phyloP scores from a whole-genome alignment of 2,797 vertebrate species.

The Poecilia velifera region DNA sequence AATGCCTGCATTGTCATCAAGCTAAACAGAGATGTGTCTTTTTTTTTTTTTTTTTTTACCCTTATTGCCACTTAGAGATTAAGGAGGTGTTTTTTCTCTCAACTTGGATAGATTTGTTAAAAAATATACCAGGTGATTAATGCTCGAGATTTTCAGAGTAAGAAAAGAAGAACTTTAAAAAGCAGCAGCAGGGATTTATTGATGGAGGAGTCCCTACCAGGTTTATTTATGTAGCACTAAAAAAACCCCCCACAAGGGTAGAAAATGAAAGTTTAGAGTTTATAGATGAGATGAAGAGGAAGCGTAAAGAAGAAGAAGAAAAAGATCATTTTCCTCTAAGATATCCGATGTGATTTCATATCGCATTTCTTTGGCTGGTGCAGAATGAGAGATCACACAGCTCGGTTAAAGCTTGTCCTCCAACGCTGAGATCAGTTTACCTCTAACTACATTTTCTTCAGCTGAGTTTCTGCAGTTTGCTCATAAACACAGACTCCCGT shows the following conservation, averaged over 20 bases:
- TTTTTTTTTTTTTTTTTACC: conserved; percentile 5
- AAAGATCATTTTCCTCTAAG: conserved; percentile 28
- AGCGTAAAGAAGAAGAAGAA: conserved; percentile 18
- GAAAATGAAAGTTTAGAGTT: conserved; percentile 46
- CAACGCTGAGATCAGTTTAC: neutral
- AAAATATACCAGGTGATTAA: conserved; percentile 30
- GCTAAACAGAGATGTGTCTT: conserved; percentile 35
- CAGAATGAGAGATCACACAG: conserved; percentile 5
- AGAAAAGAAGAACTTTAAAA: conserved; percentile 17
- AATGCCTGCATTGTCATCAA: conserved; percentile 50
- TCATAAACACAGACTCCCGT: neutral
- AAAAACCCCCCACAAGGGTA: neutral
- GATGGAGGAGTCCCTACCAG: neutral
- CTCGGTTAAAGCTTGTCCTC: neutral
- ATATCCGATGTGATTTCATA: conserved; percentile 1
- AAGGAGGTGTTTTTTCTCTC: conserved; percentile 21
- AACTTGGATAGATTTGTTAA: neutral
- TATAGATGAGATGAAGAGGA: conserved; percentile 51
- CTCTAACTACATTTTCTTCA: neutral
- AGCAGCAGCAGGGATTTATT: conserved; percentile 12
- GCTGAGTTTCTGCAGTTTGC: neutral
- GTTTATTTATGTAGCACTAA: neutral
- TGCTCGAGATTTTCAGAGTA: conserved; percentile 28
- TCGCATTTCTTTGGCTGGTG: neutral
- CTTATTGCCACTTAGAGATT: conserved; percentile 52